Base-by-base conservation (phyloP, 2,113 vertebrate species). In the Etia nguti region DNA sequence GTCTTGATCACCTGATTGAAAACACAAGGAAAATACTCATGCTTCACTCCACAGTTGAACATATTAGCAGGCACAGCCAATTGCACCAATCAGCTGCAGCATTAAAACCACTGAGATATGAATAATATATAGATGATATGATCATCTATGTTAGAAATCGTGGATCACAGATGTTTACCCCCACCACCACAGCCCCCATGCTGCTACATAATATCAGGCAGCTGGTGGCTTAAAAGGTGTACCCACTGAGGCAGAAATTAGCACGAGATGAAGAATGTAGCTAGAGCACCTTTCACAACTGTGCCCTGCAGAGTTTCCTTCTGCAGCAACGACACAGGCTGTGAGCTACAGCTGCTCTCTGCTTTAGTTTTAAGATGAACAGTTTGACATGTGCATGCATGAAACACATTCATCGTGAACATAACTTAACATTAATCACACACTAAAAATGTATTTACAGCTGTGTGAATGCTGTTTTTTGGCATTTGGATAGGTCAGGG, bases 1-100 rank as follows among this genome's bases (percentile, higher is more conserved):
- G 98, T 99, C 95, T 97, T 99, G 85, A 99, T 99, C 88, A 99
- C 97, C 98, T 99, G 85, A 57, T 29, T 54, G 54, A 56, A 82
- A 93, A n/a, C 13, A 70, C 13, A 70, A 18, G 18, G 24, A 29
- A 46, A 50, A 86, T 11, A 20, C 5, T 15, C 20, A n/a, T 8
- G 11, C 3, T 48, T 54, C n/a, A 52, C 20, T 10, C 4, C 20
- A 5, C 5, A 4, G n/a, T 34, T 4, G 22, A 3, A 46, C 2
- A 0, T 16, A 0, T 10, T 22, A 43, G 38, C 26, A 59, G 56
- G 7, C 36, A 68, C 36, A 4, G 12, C 36, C 34, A 43, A 6
- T 0, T 6, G 1, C 65, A 70, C n/a, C 0, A 24, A 43, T 43
- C 65, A 43, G 22, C 68, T 11, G 41, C 41, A 75, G 43, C 68